Evolutionary conservation across 2,888 invertebrate species (phyloP).

Genomic region (Oxytorus armatus): DNA sequence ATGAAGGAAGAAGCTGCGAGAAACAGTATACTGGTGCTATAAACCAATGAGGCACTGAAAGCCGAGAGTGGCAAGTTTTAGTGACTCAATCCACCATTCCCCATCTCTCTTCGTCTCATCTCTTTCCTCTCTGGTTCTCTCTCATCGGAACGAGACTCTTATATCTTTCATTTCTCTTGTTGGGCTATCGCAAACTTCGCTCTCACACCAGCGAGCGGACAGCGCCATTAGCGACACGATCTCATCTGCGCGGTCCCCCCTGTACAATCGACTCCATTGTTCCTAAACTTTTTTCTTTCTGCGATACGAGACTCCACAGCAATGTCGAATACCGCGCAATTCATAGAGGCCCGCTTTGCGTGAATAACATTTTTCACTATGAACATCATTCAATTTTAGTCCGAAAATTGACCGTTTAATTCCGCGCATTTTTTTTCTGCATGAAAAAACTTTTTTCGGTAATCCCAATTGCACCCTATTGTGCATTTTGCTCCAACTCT

Average conservation of each 20-base stretch:
- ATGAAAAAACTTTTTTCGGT: too few relatives aligned
- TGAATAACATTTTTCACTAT: background rate
- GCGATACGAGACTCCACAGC: background rate
- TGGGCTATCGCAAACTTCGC: conserved; percentile 54
- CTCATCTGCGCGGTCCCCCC: conserved; percentile 7
- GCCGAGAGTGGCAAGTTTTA: conserved; percentile 64
- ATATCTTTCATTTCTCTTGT: conserved; percentile 55
- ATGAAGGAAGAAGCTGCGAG: conserved; percentile 58
- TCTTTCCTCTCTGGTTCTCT: conserved; percentile 24
- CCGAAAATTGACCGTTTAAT: background rate
- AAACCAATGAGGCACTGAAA: conserved; percentile 68
- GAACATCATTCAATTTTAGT: background rate
- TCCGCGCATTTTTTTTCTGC: too few relatives aligned
- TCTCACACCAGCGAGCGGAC: conserved; percentile 74
- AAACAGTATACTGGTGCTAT: conserved; percentile 57
- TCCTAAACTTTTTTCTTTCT: background rate
- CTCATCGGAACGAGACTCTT: conserved; percentile 26
- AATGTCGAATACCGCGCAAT: conserved; percentile 5
- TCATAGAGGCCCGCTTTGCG: background rate
- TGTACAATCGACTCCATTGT: background rate
- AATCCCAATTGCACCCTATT: too few relatives aligned
- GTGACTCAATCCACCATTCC: conserved; percentile 69
- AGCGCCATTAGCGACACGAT: conserved; percentile 70
- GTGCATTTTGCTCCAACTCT: too few relatives aligned
- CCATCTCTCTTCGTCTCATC: conserved; percentile 36